phyloP scores from a whole-genome alignment of 2,113 vertebrate genomes.

The Sturnus vulgaris region DNA sequence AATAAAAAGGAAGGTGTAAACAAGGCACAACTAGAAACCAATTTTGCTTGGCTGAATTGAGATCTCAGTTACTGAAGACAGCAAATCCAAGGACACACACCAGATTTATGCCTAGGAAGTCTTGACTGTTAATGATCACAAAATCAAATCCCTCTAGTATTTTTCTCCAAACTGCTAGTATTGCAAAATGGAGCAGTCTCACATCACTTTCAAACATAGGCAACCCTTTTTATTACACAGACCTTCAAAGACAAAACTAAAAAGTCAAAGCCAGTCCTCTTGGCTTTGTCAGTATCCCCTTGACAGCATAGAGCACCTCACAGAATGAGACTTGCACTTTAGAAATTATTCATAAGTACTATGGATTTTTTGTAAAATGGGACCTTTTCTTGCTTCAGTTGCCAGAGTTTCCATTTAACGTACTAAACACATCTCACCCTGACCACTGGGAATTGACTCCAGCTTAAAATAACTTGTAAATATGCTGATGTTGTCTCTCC shows the following conservation, averaged over 20 bases:
- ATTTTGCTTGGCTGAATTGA: background rate
- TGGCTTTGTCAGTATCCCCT: background rate
- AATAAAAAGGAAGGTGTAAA: background rate
- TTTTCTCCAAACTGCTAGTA: background rate
- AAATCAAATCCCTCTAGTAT: background rate
- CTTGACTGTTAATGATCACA: background rate
- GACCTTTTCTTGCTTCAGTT: slow-evolving; percentile 8
- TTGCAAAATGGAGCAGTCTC: background rate
- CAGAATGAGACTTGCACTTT: background rate
- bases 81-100: background rate
- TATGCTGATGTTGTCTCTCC: background rate
- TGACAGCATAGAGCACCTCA: background rate
- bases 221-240: background rate
- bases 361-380: slow-evolving; percentile 21
- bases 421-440: background rate
- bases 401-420: background rate
- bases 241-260: background rate
- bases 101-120: background rate
- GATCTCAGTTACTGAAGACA: background rate
- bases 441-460: slow-evolving; percentile 10
- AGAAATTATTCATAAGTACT: slow-evolving; percentile 42
- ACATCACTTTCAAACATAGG: background rate
- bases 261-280: background rate
- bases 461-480: slow-evolving; percentile 45
- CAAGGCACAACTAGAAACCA: background rate